Base-by-base conservation (phyloP, 2,797 vertebrate genomes). In the Nothura maculosa region DNA sequence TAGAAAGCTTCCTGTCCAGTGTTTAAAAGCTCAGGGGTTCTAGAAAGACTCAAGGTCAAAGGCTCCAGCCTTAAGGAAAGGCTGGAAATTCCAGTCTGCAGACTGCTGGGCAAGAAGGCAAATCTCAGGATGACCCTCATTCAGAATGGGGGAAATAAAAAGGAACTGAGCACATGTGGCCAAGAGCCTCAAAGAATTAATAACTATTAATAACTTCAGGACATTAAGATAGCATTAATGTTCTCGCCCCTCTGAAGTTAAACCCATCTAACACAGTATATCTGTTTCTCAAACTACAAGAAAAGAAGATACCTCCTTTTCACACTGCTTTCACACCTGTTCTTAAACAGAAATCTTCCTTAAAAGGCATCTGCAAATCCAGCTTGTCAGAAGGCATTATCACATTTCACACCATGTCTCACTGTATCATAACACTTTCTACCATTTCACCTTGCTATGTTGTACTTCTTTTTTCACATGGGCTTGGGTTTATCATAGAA, bases 301-400 rank as follows among this genome's bases (percentile, higher is more conserved):
- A n/a, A 81, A 82, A 45, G 18, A 78, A 12, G 40, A 34, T 27
- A 20, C 32, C 43, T 74, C 52, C 25, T 36, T 60, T 54, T 54
- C 25, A 72, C 25, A 38, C 4, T 58, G 38, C 19, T n/a, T n/a
- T n/a, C n/a, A 30, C 3, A 8, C 68, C 11, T 90, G 28, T 63
- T 66, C 13, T 36, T 45, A 34, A 1, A 52, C 0, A 2, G 69
- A 77, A 25, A 6, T 30, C 25, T 10, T 52, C 22, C 43, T 42
- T n/a, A 63, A 55, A 76, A 69, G 43, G 60, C 47, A 70, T 4
- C 38, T 73, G 69, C 60, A 38, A 70, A 1, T 36, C 30, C 52
- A 21, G 8, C 2, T 28, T 13, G 20, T 36, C 74, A 70, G 34
- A 28, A 81, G 43, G 11, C 21, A 50, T 58, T 13, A n/a, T 17